phyloP scores from a whole-genome alignment of 2,888 invertebrate species.

The Cosmia trapezina region DNA sequence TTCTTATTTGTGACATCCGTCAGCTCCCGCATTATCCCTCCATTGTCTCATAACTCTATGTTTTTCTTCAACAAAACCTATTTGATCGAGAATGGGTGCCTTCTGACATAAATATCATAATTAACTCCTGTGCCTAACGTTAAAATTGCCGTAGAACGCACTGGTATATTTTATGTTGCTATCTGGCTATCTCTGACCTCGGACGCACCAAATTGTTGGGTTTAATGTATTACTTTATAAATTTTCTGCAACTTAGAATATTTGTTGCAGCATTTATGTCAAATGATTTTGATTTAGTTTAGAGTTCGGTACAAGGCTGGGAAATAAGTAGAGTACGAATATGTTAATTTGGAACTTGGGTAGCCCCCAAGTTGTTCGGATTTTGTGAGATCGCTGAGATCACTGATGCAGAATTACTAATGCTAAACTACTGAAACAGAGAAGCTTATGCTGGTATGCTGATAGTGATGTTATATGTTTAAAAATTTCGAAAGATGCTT shows the following conservation, averaged over 20 bases:
- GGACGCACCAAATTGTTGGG: conserved; percentile 56
- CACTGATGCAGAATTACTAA: not conserved
- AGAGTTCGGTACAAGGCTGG: conserved; percentile 20
- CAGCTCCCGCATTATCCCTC: not conserved
- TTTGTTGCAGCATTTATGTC: conserved; percentile 48
- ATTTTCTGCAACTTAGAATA: conserved; percentile 38
- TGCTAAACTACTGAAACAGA: not conserved
- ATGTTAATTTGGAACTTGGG: not conserved
- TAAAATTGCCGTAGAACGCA: conserved; percentile 41
- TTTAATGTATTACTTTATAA: conserved; percentile 51
- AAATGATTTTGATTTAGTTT: conserved; percentile 43
- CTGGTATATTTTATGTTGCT: conserved; percentile 43
- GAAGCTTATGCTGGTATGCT: not conserved
- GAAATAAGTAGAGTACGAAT: conserved; percentile 2
- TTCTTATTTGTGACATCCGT: not conserved
- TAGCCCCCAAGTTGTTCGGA: not conserved
- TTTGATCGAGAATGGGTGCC: conserved; percentile 41
- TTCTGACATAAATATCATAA: conserved; percentile 58
- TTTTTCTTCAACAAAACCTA: conserved; percentile 39
- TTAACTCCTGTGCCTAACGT: conserved; percentile 40
- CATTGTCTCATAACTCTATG: conserved; percentile 11
- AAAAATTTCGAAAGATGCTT: not conserved
- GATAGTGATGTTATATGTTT: not conserved
- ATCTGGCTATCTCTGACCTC: conserved; percentile 66
- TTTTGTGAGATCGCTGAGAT: not conserved